Evolutionary conservation across 2,113 vertebrate genomes (phyloP).

Genomic region (Helogale parvula): DNA sequence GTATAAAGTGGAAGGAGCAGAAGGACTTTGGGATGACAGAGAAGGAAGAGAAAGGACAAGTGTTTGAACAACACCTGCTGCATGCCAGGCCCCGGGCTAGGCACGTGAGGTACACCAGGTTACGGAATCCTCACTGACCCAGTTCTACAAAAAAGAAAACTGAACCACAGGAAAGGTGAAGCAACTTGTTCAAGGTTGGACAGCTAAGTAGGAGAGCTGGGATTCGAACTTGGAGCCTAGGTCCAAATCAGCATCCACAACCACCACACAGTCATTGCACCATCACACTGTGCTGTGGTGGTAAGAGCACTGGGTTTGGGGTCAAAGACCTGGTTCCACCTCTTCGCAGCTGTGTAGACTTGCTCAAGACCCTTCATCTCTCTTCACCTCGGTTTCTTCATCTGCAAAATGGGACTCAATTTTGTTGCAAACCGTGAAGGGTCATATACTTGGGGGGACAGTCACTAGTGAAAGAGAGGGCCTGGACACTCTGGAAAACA

Average conservation of each 20-base stretch:
- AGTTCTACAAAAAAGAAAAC: neutral
- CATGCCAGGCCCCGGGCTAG: neutral
- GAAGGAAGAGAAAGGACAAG: neutral
- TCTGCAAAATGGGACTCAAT: neutral
- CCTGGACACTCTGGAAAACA: neutral
- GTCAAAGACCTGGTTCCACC: neutral
- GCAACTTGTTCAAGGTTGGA: neutral
- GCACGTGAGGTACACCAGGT: neutral
- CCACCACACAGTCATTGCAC: neutral
- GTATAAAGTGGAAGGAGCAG: neutral
- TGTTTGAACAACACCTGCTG: neutral
- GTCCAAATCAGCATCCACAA: neutral
- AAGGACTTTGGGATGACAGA: neutral
- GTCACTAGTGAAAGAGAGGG: neutral
- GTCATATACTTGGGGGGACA: accelerated
- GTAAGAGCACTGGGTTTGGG: neutral
- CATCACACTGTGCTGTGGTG: neutral
- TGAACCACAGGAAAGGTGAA: neutral
- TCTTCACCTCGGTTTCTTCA: neutral
- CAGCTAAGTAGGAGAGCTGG: neutral
- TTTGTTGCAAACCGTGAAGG: neutral
- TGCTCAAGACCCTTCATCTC: neutral
- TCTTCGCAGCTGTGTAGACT: neutral
- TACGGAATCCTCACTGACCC: neutral
- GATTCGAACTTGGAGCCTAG: neutral